Base-by-base conservation (phyloP, 2,888 invertebrate genomes). In the Polyommatus iphigenia region DNA sequence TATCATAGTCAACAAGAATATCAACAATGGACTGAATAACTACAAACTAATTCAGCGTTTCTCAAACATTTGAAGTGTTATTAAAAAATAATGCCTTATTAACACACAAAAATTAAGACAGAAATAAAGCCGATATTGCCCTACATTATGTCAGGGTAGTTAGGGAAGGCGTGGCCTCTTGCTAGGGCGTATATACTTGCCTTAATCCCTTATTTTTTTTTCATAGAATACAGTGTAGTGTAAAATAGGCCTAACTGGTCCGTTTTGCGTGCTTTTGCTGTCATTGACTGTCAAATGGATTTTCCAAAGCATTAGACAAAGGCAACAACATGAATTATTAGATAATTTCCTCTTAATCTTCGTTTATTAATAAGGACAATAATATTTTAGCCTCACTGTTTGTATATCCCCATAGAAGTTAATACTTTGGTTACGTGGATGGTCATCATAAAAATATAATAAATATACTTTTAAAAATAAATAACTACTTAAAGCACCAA, bases 1-100 rank as follows among this genome's bases (percentile, higher is more conserved):
- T 73, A 81, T 90, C 89, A 93, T 92, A 92, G 89, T 92, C 90
- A 94, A 94, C 93, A 93, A 93, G 93, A 93, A 92, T 92, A 93
- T 92, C 91, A 93, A 94, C 93, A 93, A 93, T 94, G 93, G 93
- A 93, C 93, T 90, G 84, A 85, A 86, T 89, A 87, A 88, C 88
- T 91, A 89, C 89, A 89, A 77, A 89, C 87, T 89, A 89, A 88
- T 91, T 89, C 73, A 72, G 46, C 57, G 57, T 62, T 59, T 78
- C 73, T 46, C 50, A 54, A 75, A 29, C 75, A 24, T 24, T 20
- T 71, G 3, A 6, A 36, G 36, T 18, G 18, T 8, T 32, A 50
- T 50, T 18, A 54, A 54, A 54, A 54, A 54, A 18, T 54, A 54
- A 18, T 54, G 54, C 1, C 54, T 54, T 5, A 5, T 54, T 54